Base-by-base conservation (phyloP, 2,888 invertebrate genomes). In the Lysandra coridon region DNA sequence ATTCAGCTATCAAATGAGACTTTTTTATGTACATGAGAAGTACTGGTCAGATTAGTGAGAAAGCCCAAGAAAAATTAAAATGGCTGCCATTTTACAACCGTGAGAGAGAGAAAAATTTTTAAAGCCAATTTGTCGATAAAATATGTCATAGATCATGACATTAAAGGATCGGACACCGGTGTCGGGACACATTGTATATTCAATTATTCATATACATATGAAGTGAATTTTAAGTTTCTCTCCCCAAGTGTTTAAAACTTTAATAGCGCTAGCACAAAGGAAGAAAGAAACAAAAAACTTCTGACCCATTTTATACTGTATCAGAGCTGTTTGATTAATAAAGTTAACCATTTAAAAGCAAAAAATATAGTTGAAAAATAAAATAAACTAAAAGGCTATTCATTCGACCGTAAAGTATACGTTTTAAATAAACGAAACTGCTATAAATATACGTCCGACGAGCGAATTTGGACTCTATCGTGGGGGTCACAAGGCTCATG, bases 361-460 rank as follows among this genome's bases (percentile, higher is more conserved):
- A 75, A 76, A 76, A 57, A 75, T 75, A 49, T 12, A 75, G 23
- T 75, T 23, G 49, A 33, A 57, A 76, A 33, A 76, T 49, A 76
- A 57, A 76, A 53, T 76, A 76, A 76, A 53, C 49, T 33, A 53
- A 76, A 74, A 75, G 49, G 12, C 49, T 53, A 57, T 57, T 14
- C 76, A 33, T 33, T 57, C 17, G 33, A 75, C 75, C 75, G 75
- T 79, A 57, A 79, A 62, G n/a, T 62, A 74, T 75, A 44, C 75
- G 57, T 79, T 74, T 73, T 79, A 79, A 79, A 79, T 79, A 79
- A 79, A 79, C 78, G 78, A 53, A 37, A 73, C 74, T 40, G 53
- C 74, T 40, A 60, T 79, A 60, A 79, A 60, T 74, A 78, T 73
- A 69, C 2, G 12, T 5, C 5, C 14, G 69, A 33, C 33, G 12